phyloP scores from a whole-genome alignment of 2,888 invertebrate species.

The Pyrrhosoma nymphula region DNA sequence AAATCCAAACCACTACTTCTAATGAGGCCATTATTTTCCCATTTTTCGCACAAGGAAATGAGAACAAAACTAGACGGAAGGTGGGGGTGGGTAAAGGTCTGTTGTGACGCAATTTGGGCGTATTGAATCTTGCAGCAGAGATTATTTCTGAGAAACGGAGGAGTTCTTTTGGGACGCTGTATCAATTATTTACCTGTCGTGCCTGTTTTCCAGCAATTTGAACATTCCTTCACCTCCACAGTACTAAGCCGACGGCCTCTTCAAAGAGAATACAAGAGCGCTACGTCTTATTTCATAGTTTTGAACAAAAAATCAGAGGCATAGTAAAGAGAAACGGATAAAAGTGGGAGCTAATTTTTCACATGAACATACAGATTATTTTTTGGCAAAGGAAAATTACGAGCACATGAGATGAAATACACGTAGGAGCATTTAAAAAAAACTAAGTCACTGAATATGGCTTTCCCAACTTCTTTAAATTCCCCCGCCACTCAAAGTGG shows the following conservation, averaged over 20 bases:
- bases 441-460: too few species aligned
- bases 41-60: background rate
- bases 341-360: too few species aligned
- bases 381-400: too few species aligned
- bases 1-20: too few species aligned
- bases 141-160: background rate
- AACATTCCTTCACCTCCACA: background rate
- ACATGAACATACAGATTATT: too few species aligned
- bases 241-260: background rate
- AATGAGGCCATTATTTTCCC: background rate
- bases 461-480: too few species aligned
- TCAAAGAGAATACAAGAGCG: background rate
- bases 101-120: background rate
- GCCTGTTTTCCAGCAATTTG: background rate
- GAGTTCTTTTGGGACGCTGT: background rate
- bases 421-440: too few species aligned
- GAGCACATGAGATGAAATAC: too few species aligned
- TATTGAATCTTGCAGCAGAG: background rate
- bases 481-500: too few species aligned
- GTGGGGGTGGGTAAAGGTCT: background rate
- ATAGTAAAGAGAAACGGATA: background rate
- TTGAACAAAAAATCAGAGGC: background rate
- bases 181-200: background rate
- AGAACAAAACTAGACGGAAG: too few species aligned
- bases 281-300: too few species aligned